These are phyloP conservation scores for Hemiscyllium ocellatum DNA, from an alignment of 2,113 vertebrate genomes.

Conservation along the genomic window DNA sequence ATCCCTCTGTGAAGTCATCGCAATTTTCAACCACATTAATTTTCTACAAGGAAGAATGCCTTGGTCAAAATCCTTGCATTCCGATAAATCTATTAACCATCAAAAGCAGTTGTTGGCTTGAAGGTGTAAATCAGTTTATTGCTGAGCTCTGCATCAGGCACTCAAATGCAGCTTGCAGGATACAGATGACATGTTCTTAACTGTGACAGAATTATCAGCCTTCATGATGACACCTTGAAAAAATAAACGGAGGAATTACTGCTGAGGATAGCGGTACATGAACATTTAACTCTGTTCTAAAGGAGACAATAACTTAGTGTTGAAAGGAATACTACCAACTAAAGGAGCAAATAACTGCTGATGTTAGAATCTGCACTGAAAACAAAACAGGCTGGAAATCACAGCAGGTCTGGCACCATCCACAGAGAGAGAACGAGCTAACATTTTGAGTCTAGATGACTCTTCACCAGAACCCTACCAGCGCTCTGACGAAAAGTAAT, in stretches of 20 bases:
- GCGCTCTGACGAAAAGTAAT: no score
- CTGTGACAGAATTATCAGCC: neutral
- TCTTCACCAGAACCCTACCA: no score
- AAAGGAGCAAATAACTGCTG: no score
- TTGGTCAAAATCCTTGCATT: neutral
- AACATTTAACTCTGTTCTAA: neutral
- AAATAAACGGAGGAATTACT: neutral
- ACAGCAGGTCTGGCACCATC: no score
- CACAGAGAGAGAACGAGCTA: no score
- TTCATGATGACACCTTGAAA: neutral
- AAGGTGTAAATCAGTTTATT: neutral
- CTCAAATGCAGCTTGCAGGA: neutral
- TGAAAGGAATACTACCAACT: neutral
- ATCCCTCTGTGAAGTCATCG: neutral
- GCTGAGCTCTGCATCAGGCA: neutral
- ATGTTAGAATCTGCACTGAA: no score
- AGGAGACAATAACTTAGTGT: neutral
- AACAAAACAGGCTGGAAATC: no score
- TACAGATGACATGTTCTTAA: neutral
- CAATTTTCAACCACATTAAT: conserved; percentile 9
- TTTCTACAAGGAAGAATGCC: neutral
- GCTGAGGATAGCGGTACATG: neutral
- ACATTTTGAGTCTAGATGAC: no score
- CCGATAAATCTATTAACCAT: neutral
- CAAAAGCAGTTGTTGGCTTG: neutral